A percentile compares a stretch with the other conserved stretches of the same genome.
Evolutionary conservation across 2,797 vertebrate species (phyloP).

Genomic region (Paedocypris micromegethes): DNA sequence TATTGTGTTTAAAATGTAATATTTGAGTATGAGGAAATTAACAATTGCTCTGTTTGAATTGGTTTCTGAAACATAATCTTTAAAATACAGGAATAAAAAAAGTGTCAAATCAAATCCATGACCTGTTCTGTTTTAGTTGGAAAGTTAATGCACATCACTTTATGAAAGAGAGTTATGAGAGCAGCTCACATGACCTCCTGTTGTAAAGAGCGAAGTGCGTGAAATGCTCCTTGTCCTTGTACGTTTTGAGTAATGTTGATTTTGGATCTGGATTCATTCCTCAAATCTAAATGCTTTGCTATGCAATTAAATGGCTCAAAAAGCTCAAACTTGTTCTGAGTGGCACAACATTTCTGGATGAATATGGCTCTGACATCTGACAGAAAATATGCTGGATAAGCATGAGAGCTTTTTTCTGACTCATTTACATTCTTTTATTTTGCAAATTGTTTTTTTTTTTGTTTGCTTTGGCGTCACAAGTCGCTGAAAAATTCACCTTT

Average conservation of each 20-base stretch:
- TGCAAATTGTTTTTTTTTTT: conserved; percentile 8
- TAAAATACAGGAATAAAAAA: no score
- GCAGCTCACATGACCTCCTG: not conserved
- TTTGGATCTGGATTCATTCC: conserved; percentile 58
- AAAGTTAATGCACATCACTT: no score
- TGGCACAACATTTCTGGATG: conserved; percentile 49
- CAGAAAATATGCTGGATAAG: conserved; percentile 48
- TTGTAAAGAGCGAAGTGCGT: conserved; percentile 40
- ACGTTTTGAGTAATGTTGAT: conserved; percentile 63
- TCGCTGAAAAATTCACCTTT: not conserved
- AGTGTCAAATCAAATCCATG: no score
- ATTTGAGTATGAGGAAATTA: no score
- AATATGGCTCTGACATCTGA: conserved; percentile 52
- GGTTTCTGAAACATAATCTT: no score
- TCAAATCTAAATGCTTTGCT: conserved; percentile 53
- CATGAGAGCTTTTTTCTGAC: conserved; percentile 45
- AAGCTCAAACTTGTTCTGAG: conserved; percentile 45
- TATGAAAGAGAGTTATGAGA: no score
- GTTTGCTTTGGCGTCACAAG: not conserved
- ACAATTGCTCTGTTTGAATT: no score
- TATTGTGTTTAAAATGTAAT: no score
- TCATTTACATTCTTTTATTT: conserved; percentile 13
- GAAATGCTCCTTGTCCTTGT: conserved; percentile 59
- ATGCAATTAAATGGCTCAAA: conserved; percentile 54
- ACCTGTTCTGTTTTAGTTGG: no score